Evolutionary conservation across 37 sponge, comb jelly and placozoan genomes (phyloP), one percentile per base, ranked within the genome.

Genomic region (Chondrosia reniformis): DNA sequence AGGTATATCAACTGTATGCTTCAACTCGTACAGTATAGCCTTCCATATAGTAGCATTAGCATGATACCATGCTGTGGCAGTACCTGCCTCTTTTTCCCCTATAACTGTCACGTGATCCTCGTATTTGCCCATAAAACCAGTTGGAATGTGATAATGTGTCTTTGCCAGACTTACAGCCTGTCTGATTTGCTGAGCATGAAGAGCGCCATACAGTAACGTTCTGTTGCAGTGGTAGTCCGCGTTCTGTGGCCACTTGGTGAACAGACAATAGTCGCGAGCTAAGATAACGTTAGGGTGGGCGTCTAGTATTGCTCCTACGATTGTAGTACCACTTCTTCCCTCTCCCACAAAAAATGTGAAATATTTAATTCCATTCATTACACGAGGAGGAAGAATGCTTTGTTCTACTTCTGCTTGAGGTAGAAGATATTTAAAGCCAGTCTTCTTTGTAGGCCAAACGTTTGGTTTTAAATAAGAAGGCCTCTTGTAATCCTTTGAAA

Each of bases 271-370:
- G 72, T 69, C 72, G 25, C 44, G 39, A 19, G 72, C 72, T 24
- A 69, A 41, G 22, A 69, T 44, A 13, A 69, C 42, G 72, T 69
- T 19, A 17, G 72, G 72, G 72, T 69, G 72, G 41, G 72, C 72
- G 36, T 69, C 72, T 24, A 69, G n/a, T 38, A 69, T 41, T 6
- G 72, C 39, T 3, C 72, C 72, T 34, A 69, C n/a, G 19, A 69
- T 69, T 21, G 72, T 43, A 25, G 44, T 69, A 17, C 72, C 72
- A 19, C 72, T 44, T 40, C 72, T 10, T 1, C 72, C 72, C 17
- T 69, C 44, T 3, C 72, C 72, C 41, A 69, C 72, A 34, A 69
- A 69, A 25, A 69, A 69, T 24, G 42, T 10, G 41, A 69, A 69
- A 25, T 69, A 40, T 12, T 69, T 69, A 24, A 69, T 44, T 2